A percentile compares a stretch with the other conserved stretches of the same genome.
Conservation (phyloP, 92 coral and sea anemone species). For the Actinostola sp. region DNA sequence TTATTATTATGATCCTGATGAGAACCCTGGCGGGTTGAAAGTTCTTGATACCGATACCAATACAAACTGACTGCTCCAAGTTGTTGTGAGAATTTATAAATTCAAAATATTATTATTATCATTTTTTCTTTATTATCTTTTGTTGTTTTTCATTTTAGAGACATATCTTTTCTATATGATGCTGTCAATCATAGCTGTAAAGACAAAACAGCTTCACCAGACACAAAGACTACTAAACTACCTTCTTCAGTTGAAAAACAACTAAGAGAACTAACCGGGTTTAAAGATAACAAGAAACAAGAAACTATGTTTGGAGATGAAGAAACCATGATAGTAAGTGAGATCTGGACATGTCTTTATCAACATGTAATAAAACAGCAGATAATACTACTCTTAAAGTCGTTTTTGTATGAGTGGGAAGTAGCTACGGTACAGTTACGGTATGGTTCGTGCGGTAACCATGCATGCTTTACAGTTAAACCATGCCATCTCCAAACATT, state of each 20-base stretch:
- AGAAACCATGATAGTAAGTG: not conserved
- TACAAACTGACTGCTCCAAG: no score
- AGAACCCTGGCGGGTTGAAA: no score
- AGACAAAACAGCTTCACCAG: conserved; percentile 33
- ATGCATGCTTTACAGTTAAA: no score
- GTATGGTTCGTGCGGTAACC: no score
- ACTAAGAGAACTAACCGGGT: conserved; percentile 12
- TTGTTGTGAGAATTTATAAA: no score
- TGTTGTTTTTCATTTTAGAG: conserved; percentile 46
- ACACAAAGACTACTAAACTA: conserved; percentile 8
- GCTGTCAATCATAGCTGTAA: conserved; percentile 55
- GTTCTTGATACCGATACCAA: no score
- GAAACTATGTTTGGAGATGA: not conserved
- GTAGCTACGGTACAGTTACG: no score
- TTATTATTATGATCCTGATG: no score
- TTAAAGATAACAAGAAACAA: conserved; percentile 7
- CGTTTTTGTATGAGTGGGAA: no score
- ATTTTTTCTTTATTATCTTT: not conserved
- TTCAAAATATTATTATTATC: not conserved
- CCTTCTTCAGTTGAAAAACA: conserved; percentile 46
- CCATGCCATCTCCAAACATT: no score
- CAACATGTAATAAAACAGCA: no score
- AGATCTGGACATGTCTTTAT: not conserved
- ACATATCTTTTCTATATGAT: conserved; percentile 96
- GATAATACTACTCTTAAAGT: no score